phyloP scores from a whole-genome alignment of 2,113 vertebrate genomes.

The Cichladusa arquata region DNA sequence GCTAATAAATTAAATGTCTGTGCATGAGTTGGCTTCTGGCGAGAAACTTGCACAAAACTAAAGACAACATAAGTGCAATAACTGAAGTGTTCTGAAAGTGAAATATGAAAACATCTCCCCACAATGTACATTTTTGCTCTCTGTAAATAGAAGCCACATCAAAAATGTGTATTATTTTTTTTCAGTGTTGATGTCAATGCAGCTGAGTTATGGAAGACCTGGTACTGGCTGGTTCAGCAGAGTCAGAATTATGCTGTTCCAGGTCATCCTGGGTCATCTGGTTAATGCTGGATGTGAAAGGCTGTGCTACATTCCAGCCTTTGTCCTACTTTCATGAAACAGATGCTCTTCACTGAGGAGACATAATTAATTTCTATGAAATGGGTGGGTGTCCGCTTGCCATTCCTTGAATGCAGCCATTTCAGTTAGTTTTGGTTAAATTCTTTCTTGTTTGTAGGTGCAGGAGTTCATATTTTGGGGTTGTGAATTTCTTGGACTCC shows the following conservation, averaged over 20 bases:
- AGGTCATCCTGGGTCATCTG: background rate
- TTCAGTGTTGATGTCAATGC: background rate
- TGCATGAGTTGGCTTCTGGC: background rate
- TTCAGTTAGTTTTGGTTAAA: background rate
- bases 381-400: background rate
- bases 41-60: background rate
- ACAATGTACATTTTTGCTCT: background rate
- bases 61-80: background rate
- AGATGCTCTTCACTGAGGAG: background rate
- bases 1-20: background rate
- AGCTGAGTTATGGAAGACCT: background rate
- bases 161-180: background rate
- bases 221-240: background rate
- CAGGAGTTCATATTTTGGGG: background rate
- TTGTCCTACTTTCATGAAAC: background rate
- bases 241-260: background rate
- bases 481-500: background rate
- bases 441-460: background rate
- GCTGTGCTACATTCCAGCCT: background rate
- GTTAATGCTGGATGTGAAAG: constrained; percentile 8
- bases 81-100: background rate
- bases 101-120: background rate
- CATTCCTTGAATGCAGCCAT: background rate
- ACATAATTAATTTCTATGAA: background rate
- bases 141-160: background rate